Conservation (phyloP, 2,888 invertebrate genomes). For the Pecten maximus region DNA sequence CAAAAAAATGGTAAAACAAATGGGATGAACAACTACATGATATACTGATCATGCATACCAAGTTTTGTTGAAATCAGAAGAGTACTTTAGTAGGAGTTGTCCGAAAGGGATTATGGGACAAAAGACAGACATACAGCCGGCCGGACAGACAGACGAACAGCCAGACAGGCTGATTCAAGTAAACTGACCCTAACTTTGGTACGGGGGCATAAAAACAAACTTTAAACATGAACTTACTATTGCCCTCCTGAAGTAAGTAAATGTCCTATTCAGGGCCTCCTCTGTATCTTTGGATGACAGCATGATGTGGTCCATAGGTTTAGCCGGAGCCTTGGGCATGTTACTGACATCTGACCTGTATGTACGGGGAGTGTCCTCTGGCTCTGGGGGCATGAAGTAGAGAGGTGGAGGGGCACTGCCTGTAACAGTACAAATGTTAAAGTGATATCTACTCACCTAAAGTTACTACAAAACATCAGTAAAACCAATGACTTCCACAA, state of each 20-base stretch:
- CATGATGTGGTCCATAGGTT: constrained; percentile 61
- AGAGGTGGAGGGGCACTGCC: constrained; percentile 73
- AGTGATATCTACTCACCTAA: not conserved
- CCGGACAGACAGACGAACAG: too few relatives aligned
- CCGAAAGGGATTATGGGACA: too few relatives aligned
- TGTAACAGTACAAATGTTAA: constrained; percentile 52
- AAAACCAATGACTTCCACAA: not conserved
- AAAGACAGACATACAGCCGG: too few relatives aligned
- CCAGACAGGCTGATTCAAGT: too few relatives aligned
- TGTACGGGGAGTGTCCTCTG: constrained; percentile 79
- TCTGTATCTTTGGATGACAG: constrained; percentile 72
- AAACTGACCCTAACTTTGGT: too few relatives aligned
- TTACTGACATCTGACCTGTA: constrained; percentile 75
- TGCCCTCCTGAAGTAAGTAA: constrained; percentile 76
- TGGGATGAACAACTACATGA: too few relatives aligned
- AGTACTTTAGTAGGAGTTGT: too few relatives aligned
- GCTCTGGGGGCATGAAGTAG: constrained; percentile 70
- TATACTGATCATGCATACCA: too few relatives aligned
- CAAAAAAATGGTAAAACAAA: too few relatives aligned
- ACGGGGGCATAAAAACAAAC: not conserved
- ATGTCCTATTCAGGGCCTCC: constrained; percentile 74
- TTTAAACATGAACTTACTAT: constrained; percentile 70
- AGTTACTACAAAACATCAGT: not conserved
- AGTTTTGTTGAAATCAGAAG: too few relatives aligned
- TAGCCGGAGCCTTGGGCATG: constrained; percentile 54